phyloP scores from a whole-genome alignment of 2,797 vertebrate species.

The Gymnocypris eckloni region DNA sequence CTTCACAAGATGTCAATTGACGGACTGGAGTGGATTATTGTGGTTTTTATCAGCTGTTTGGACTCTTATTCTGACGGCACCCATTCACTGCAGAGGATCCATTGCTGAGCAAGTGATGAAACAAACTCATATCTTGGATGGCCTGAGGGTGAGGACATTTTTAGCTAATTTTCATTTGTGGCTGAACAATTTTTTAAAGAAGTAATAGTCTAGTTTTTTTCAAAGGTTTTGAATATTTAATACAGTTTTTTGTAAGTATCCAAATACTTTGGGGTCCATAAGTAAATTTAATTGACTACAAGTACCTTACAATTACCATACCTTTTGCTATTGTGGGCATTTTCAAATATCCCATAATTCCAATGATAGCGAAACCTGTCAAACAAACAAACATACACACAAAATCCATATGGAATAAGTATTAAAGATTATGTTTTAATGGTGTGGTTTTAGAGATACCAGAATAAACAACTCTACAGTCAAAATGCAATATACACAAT shows the following conservation, averaged over 20 bases:
- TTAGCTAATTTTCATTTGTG: too few species aligned
- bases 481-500: constrained; percentile 60
- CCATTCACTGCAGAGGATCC: background rate
- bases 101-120: too few species aligned
- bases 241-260: background rate
- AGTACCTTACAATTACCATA: too few species aligned
- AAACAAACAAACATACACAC: background rate
- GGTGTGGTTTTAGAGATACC: constrained; percentile 45
- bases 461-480: constrained; percentile 56
- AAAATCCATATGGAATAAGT: background rate
- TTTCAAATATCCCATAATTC: background rate
- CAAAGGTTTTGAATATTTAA: background rate
- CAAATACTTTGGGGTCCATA: background rate
- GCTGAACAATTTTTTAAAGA: too few species aligned
- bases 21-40: background rate
- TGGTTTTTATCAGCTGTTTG: background rate
- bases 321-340: background rate
- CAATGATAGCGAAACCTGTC: background rate
- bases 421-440: constrained; percentile 64
- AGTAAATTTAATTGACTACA: background rate
- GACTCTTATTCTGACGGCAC: background rate
- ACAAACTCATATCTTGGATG: too few species aligned
- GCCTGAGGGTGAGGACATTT: too few species aligned
- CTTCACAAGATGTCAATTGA: background rate
- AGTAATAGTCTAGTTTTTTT: too few species aligned